Evolutionary conservation across 2,113 vertebrate genomes (phyloP).

Genomic region (Strigops habroptila): DNA sequence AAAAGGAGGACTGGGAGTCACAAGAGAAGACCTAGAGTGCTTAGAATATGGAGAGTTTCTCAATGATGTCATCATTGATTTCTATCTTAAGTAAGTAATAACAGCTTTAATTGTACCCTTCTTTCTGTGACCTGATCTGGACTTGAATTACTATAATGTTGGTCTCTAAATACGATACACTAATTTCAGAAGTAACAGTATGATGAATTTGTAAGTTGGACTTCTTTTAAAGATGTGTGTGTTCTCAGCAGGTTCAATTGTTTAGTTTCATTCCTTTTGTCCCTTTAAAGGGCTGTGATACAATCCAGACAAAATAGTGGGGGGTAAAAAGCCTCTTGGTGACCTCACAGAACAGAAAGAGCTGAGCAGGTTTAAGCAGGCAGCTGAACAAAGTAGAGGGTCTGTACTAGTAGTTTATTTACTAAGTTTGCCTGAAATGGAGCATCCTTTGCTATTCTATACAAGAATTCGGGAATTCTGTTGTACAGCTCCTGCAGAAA

Average conservation of each 20-base stretch:
- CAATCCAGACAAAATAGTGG: not conserved
- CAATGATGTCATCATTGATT: constrained; percentile 99
- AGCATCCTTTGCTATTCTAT: not conserved
- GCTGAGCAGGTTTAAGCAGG: not conserved
- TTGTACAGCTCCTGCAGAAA: not conserved
- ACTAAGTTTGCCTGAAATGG: not conserved
- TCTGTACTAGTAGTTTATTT: not conserved
- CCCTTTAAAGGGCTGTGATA: not conserved
- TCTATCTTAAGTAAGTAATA: constrained; percentile 92
- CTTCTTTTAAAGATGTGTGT: not conserved
- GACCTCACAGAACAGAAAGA: not conserved
- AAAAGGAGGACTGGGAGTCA: constrained; percentile 93
- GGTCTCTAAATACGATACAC: not conserved
- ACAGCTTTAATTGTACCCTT: not conserved
- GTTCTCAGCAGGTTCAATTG: not conserved
- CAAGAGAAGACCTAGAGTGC: constrained; percentile 92
- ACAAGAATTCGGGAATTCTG: not conserved
- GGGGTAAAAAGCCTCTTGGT: not conserved
- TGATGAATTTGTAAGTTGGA: not conserved
- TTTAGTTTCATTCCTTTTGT: not conserved
- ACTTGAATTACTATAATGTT: not conserved
- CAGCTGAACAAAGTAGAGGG: not conserved
- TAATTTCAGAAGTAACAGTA: not conserved
- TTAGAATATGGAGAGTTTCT: constrained; percentile 94
- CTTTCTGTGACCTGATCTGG: not conserved